Evolutionary conservation across 2,797 vertebrate genomes (phyloP).

Genomic region (Parauchenoglanis punctatus): DNA sequence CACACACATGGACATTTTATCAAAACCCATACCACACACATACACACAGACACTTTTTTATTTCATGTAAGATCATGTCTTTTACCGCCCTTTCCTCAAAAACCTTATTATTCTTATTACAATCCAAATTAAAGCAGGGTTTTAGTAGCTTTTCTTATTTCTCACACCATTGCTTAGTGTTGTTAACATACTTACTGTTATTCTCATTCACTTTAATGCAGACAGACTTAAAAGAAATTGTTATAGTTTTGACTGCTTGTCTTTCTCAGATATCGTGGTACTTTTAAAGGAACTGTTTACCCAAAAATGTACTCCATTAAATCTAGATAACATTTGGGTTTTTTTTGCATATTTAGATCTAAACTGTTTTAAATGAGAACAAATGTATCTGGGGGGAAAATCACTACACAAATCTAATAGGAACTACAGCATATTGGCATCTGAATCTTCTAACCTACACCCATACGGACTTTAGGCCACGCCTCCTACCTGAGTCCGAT

Average conservation of each 20-base stretch:
- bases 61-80: constrained; percentile 21
- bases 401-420: neutral
- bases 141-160: neutral
- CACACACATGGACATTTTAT: constrained; percentile 1
- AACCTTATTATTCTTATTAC: neutral
- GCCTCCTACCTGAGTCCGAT: neutral
- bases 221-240: neutral
- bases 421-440: neutral
- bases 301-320: neutral
- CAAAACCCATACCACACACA: constrained; percentile 9
- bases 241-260: neutral
- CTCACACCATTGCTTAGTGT: neutral
- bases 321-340: neutral
- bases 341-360: neutral
- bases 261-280: neutral
- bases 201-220: neutral
- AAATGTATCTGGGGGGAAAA: neutral
- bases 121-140: neutral
- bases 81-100: neutral
- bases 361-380: neutral
- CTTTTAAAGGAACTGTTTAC: neutral
- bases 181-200: neutral
- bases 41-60: neutral
- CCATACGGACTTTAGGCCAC: neutral
- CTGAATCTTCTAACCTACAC: neutral